phyloP scores from a whole-genome alignment of 2,113 vertebrate species.

The Rhinolophus sinicus region DNA sequence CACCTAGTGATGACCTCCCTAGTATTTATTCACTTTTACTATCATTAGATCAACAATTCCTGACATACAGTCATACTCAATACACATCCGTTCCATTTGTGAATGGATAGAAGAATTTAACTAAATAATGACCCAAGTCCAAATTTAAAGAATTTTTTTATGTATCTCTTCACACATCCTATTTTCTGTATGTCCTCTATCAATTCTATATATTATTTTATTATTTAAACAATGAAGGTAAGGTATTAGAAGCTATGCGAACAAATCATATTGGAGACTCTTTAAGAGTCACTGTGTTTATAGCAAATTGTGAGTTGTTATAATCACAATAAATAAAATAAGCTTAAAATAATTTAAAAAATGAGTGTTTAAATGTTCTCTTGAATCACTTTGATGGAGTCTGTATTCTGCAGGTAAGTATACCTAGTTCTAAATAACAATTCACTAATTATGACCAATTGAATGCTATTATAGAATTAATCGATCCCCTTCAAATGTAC shows the following conservation, averaged over 20 bases:
- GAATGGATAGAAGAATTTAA: background rate
- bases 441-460: background rate
- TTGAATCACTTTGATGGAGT: background rate
- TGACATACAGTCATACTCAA: background rate
- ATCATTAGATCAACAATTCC: background rate
- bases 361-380: background rate
- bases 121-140: background rate
- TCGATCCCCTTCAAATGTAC: background rate
- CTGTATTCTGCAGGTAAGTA: background rate
- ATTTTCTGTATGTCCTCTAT: background rate
- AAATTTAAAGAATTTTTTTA: background rate
- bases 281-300: background rate
- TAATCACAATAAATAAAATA: background rate
- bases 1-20: accelerated
- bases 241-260: background rate
- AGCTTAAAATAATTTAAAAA: background rate
- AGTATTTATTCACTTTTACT: background rate
- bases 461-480: slow-evolving; percentile 15
- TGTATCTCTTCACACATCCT: background rate
- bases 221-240: background rate
- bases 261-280: background rate
- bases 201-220: background rate
- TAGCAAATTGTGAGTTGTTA: background rate
- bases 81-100: background rate
- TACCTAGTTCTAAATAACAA: background rate